Evolutionary conservation across 2,797 vertebrate genomes (phyloP).

Genomic region (Acridotheres tristis): DNA sequence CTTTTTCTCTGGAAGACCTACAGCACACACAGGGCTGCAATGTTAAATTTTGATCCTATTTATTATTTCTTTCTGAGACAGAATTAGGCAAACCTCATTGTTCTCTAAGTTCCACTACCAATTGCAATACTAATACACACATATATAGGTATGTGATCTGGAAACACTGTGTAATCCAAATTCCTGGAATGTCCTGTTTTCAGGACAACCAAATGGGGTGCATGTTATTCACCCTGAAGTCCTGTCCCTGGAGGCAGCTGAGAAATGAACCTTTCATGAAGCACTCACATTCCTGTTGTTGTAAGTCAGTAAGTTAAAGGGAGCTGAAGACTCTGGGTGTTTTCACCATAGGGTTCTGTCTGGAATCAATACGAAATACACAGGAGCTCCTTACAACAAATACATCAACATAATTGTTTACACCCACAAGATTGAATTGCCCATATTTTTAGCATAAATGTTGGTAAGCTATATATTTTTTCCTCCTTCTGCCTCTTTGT

Average conservation of each 20-base stretch:
- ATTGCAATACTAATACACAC: background rate
- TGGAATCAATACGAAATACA: background rate
- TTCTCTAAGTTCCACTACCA: background rate
- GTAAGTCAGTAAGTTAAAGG: background rate
- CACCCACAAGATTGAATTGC: background rate
- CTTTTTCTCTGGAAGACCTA: background rate
- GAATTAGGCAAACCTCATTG: background rate
- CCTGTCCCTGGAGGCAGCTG: background rate
- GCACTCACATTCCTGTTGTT: background rate
- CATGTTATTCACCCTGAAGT: background rate
- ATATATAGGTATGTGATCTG: background rate
- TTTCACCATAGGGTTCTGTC: rapidly evolving
- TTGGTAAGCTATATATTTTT: background rate
- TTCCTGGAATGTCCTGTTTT: background rate
- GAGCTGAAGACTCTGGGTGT: background rate
- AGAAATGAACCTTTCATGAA: background rate
- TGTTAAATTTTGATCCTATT: background rate
- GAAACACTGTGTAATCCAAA: background rate
- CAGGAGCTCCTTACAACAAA: background rate
- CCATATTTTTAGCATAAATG: background rate
- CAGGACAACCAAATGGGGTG: background rate
- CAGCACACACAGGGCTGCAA: background rate
- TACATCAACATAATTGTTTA: background rate
- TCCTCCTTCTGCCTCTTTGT: background rate
- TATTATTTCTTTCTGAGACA: background rate